These are phyloP conservation scores for Cherax destructor DNA, from an alignment of 1,140 invertebrate genomes.

Conservation along the genomic window DNA sequence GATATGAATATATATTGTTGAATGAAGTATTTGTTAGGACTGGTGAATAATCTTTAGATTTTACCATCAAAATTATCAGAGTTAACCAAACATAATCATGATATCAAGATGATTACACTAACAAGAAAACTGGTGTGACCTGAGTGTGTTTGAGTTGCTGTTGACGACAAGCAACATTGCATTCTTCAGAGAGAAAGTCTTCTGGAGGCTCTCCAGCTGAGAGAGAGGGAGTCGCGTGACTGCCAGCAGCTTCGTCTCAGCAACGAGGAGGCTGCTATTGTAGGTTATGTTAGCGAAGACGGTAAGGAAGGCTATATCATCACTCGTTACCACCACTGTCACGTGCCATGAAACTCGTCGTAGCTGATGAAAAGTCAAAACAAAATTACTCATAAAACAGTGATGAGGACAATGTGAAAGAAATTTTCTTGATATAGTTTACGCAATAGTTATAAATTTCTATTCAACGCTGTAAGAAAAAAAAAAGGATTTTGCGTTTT, in stretches of 20 bases:
- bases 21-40: neutral
- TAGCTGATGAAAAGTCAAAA: neutral
- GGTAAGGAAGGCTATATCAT: neutral
- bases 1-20: neutral
- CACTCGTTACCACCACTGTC: conserved; percentile 12
- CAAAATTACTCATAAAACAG: too few relatives aligned
- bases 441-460: too few relatives aligned
- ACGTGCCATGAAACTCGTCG: conserved; percentile 9
- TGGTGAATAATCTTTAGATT: neutral
- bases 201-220: neutral
- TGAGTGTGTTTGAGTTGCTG: too few relatives aligned
- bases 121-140: neutral
- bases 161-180: neutral
- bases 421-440: too few relatives aligned
- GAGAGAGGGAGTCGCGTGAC: neutral
- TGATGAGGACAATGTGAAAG: too few relatives aligned
- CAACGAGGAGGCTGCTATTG: neutral
- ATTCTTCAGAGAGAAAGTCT: neutral
- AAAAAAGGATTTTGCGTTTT: too few relatives aligned
- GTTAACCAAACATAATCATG: neutral
- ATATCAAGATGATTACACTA: neutral
- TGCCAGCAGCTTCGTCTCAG: neutral
- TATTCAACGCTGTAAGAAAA: too few relatives aligned
- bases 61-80: neutral
- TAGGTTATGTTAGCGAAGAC: neutral